A percentile compares a stretch with the other conserved stretches of the same genome.
Conservation (phyloP, 2,888 invertebrate species). For the Pelosia muscerda region DNA sequence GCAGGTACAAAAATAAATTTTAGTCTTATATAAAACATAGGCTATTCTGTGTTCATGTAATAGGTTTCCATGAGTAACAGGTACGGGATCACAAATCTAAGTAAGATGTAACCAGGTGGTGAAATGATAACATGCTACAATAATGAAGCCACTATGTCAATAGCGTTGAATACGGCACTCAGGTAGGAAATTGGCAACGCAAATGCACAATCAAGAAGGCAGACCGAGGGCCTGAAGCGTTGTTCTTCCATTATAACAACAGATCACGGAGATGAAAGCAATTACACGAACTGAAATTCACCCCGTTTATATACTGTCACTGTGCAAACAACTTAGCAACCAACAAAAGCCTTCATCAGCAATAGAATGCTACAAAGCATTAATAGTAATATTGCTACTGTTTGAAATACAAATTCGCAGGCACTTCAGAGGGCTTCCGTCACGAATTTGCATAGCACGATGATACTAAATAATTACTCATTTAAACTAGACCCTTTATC, state of each 20-base stretch:
- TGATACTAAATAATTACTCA: constrained; percentile 24
- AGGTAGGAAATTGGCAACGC: not conserved
- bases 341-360: constrained; percentile 12
- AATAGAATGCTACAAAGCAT: not conserved
- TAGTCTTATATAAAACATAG: too few species aligned
- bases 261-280: not conserved
- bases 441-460: constrained; percentile 15
- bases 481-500: constrained; percentile 22
- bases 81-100: too few species aligned
- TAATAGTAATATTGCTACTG: constrained; percentile 15
- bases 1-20: too few species aligned
- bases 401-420: constrained; percentile 22
- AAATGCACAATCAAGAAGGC: not conserved
- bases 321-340: constrained; percentile 1
- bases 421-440: constrained; percentile 13
- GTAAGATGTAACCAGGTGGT: too few species aligned
- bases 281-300: not conserved
- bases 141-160: not conserved
- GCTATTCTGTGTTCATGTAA: too few species aligned
- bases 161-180: not conserved
- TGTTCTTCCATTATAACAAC: not conserved
- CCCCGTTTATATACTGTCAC: not conserved
- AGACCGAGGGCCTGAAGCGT: not conserved
- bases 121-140: too few species aligned
- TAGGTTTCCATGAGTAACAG: too few species aligned